Base-by-base conservation (phyloP, 2,888 invertebrate species). In the Eremobia ochroleuca region DNA sequence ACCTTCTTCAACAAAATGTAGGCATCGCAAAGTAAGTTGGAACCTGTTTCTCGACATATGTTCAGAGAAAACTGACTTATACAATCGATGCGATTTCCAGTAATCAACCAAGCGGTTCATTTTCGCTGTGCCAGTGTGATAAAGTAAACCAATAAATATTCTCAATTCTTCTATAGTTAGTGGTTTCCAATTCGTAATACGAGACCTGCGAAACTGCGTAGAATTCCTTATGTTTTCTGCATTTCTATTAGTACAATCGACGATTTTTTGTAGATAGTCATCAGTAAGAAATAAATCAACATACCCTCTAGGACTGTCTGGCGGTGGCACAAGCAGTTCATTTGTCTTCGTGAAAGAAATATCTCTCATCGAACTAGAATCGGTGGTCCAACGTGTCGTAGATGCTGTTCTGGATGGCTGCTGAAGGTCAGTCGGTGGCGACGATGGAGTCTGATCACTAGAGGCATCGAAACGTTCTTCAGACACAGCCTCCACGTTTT, bases 31-130 rank as follows among this genome's bases (percentile, higher is more conserved):
- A 52, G 83, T 76, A 34, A 82, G 58, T 71, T 77, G 64, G 67
- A 87, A 87, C 49, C 85, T 73, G 55, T 85, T 86, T 55, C 82
- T 77, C 15, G 81, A 81, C 86, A 82, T 81, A 71, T 79, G 74
- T 71, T 82, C 67, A 66, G 59, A n/a, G 59, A 85, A 86, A 75
- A 61, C 70, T 61, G 85, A 73, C 34, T 85, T 83, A 73, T 81
- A 83, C 68, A 86, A 77, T n/a, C 77, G 75, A 58, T 82, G 75
- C 31, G 43, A 64, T 82, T 84, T 85, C 87, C 87, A 87, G 62
- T 87, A 83, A 64, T 83, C 84, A 61, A 61, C 72, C 34, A 84
- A 59, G 49, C 79, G 79, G 61, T 82, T 84, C 62, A 84, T 76
- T 76, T 79, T 74, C 18, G 75, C 75, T 61, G 81, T 82, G 34